Conservation (phyloP, 2,888 invertebrate species). For the Stratiomys singularior region DNA sequence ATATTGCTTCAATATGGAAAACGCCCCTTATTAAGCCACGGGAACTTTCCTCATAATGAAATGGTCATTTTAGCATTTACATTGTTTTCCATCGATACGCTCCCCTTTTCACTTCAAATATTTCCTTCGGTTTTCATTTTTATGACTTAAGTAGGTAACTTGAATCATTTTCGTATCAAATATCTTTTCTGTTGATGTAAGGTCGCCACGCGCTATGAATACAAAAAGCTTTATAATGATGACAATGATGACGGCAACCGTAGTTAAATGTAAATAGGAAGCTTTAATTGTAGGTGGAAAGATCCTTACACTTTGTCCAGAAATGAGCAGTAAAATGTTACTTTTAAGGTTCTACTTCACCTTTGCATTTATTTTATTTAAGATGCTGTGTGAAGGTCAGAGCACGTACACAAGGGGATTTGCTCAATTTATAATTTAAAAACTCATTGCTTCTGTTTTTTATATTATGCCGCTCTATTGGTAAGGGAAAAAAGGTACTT, state of each 20-base stretch:
- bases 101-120: background rate
- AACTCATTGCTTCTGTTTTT: too few relatives aligned
- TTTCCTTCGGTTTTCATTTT: background rate
- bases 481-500: too few relatives aligned
- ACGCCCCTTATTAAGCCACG: background rate
- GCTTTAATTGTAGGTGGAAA: background rate
- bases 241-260: background rate
- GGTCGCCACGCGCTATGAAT: background rate
- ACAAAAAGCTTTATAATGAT: background rate
- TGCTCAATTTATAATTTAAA: too few relatives aligned
- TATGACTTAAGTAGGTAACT: background rate
- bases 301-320: background rate
- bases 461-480: too few relatives aligned
- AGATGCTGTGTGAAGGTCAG: too few relatives aligned
- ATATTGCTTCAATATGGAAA: background rate
- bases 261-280: background rate
- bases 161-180: conserved; percentile 6
- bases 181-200: background rate
- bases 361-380: background rate
- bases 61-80: conserved; percentile 5
- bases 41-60: background rate
- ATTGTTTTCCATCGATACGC: background rate
- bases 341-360: background rate
- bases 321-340: background rate
- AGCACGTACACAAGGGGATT: too few relatives aligned